A percentile compares a stretch with the other conserved stretches of the same genome.
Evolutionary conservation across 2,888 invertebrate genomes (phyloP).

Genomic region (Polymixis flavicincta): DNA sequence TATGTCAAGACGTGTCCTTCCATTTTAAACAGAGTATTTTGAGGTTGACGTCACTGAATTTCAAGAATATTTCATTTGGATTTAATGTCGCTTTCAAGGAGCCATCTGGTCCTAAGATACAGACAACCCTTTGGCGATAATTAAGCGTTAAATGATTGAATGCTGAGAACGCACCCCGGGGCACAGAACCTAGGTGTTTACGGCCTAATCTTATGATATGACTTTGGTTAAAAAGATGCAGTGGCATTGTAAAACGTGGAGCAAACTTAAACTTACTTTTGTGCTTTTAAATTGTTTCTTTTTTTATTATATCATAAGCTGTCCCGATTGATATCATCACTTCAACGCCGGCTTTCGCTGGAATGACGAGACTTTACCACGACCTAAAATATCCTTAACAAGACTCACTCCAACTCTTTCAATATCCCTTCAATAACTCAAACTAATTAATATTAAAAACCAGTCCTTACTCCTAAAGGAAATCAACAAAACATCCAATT

Average conservation of each 20-base stretch:
- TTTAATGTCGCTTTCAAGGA: slow-evolving; percentile 11
- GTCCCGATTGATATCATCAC: too few relatives aligned
- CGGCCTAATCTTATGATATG: too few relatives aligned
- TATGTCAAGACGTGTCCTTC: slow-evolving; percentile 29
- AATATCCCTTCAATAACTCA: not conserved
- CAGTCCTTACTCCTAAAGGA: slow-evolving; percentile 11
- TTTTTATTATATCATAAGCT: too few relatives aligned
- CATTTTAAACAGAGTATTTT: slow-evolving; percentile 28
- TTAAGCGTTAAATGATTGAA: slow-evolving; percentile 3
- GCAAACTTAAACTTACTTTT: too few relatives aligned
- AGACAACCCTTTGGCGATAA: not conserved
- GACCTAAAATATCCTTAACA: not conserved
- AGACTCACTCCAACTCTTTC: not conserved
- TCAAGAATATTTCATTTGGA: slow-evolving; percentile 26
- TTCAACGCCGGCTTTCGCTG: too few relatives aligned
- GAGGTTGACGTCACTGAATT: slow-evolving; percentile 16
- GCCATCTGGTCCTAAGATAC: not conserved
- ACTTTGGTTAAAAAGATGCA: too few relatives aligned
- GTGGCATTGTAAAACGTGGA: too few relatives aligned
- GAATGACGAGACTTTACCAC: not conserved
- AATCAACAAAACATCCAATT: slow-evolving; percentile 51
- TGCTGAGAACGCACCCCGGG: too few relatives aligned
- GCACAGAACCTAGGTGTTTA: too few relatives aligned
- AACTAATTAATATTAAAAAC: slow-evolving; percentile 1
- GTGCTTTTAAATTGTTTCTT: too few relatives aligned